Percentiles rank a stretch among this genome's conserved stretches.
phyloP scores from a whole-genome alignment of 1,140 invertebrate genomes.

The Macrostomum lignano region DNA sequence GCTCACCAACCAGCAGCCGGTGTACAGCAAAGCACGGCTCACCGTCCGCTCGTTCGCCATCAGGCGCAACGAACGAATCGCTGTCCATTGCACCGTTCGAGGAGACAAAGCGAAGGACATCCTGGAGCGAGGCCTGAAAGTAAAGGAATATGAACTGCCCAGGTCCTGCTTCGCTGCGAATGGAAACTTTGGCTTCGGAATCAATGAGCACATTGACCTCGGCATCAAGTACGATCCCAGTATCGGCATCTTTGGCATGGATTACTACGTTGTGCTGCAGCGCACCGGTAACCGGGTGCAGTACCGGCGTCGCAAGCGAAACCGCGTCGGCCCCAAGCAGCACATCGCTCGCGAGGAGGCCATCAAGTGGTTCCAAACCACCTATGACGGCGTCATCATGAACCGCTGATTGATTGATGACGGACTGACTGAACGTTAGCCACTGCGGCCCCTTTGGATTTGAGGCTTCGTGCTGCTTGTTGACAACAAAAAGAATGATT shows the following conservation, averaged over 20 bases:
- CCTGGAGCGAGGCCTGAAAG: conserved; percentile 81
- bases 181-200: conserved; percentile 98
- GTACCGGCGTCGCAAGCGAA: conserved; percentile 60
- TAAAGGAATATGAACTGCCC: conserved; percentile 87
- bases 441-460: not conserved
- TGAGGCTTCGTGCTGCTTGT: not conserved
- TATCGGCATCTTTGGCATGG: conserved; percentile 91
- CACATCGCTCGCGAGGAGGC: conserved; percentile 81
- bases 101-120: conserved; percentile 98
- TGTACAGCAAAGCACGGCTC: conserved; percentile 93
- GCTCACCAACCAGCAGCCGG: conserved; percentile 86
- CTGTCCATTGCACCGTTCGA: conserved; percentile 89
- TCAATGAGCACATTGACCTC: conserved; percentile 98
- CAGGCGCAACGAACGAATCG: conserved; percentile 97
- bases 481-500: not conserved
- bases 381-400: conserved; percentile 19
- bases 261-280: conserved; percentile 93
- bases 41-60: conserved; percentile 97
- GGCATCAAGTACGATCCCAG: conserved; percentile 98
- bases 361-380: conserved; percentile 99
- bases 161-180: conserved; percentile 88
- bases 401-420: not conserved
- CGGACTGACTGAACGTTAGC: too few species aligned
- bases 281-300: conserved; percentile 56
- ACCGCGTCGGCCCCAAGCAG: conserved; percentile 65